Percentiles rank a stretch among this genome's conserved stretches.
phyloP scores from a whole-genome alignment of 2,888 invertebrate species.

The Nomada goodeniana region DNA sequence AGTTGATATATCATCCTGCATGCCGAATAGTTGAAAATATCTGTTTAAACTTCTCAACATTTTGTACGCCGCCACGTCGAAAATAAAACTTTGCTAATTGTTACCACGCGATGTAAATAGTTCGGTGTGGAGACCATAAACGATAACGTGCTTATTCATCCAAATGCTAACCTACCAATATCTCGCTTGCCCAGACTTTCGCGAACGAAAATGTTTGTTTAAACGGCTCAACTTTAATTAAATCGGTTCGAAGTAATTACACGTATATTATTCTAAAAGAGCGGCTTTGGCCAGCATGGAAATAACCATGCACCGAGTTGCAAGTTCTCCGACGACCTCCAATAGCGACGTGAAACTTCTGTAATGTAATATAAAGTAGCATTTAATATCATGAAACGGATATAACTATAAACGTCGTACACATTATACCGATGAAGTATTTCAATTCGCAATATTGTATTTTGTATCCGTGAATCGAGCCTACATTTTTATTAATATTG shows the following conservation, averaged over 20 bases:
- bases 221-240: constrained; percentile 61
- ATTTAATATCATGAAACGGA: not conserved
- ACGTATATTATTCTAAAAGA: constrained; percentile 49
- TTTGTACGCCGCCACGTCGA: not conserved
- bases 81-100: constrained; percentile 33
- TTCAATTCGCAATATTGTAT: too few species aligned
- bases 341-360: not conserved
- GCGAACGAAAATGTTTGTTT: constrained; percentile 28
- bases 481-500: too few species aligned
- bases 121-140: constrained; percentile 48
- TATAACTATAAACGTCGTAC: not conserved
- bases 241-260: constrained; percentile 61
- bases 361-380: not conserved
- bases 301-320: constrained; percentile 29
- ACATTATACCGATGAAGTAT: too few species aligned
- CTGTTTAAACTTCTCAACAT: constrained; percentile 11
- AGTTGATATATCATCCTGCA: not conserved
- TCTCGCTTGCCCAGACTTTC: constrained; percentile 18
- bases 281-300: constrained; percentile 10
- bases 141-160: constrained; percentile 46
- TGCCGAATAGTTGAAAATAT: not conserved
- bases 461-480: too few species aligned
- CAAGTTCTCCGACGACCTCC: not conserved
- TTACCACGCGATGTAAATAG: constrained; percentile 44
- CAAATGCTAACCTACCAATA: constrained; percentile 7